Base-by-base conservation (phyloP, 2,888 invertebrate genomes). In the Callosobruchus maculatus region DNA sequence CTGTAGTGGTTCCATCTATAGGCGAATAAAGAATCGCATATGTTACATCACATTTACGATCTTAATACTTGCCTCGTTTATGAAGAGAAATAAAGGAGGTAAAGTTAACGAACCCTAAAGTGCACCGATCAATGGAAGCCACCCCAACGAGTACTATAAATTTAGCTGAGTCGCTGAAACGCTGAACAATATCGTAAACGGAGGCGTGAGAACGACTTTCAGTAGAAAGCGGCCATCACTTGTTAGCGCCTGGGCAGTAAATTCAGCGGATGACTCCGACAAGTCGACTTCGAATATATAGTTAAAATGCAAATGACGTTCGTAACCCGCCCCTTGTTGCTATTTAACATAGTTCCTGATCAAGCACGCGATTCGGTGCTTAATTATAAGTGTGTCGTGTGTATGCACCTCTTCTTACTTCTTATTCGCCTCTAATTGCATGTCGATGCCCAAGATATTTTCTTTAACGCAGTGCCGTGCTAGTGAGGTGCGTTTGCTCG, bases 391-490 rank as follows among this genome's bases (percentile, higher is more conserved):
- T 78, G 75, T 81, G 81, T 79, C 81, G 81, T 81, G 83, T 49
- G 49, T 81, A 82, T 81, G 82, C 82, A 82, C 73, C 79, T 83
- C 83, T 81, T 83, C 82, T 82, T 82, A 81, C 81, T 82, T 81
- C 81, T 49, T 49, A 49, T 49, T 49, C 49, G 49, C 49, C 79
- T 76, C 81, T 83, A 83, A 83, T 84, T 81, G 83, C 84, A 83
- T 83, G 83, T 81, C 83, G 83, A 83, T 84, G 81, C 76, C 73
- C 77, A 80, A 83, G 83, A 84, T 84, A 82, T 80, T 79, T 49
- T 49, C 13, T 49, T 49, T 49, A 49, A 49, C 49, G 49, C 49
- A 49, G 49, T 49, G 49, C 49, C 49, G 49, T 49, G 49, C 49
- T 49, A 13, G 9, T 1, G 7, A 13, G 9, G n/a, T n/a, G n/a